A percentile compares a stretch with the other conserved stretches of the same genome.
phyloP scores from a whole-genome alignment of 2,797 vertebrate genomes.

The Numenius phaeopus region DNA sequence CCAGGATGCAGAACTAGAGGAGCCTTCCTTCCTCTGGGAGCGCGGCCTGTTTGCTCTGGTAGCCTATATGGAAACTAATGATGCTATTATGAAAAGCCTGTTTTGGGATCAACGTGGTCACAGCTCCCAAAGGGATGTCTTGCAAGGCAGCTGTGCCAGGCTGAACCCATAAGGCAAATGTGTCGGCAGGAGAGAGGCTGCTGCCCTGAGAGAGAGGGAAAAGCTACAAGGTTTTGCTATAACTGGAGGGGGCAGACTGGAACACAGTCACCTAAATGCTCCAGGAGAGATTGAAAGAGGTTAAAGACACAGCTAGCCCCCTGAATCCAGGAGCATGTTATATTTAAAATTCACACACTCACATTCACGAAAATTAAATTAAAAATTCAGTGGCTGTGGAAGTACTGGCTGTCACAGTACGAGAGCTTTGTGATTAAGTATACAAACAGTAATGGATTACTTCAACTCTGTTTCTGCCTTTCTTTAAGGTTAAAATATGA shows the following conservation, averaged over 20 bases:
- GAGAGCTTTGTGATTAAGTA: background rate
- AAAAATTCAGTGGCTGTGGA: background rate
- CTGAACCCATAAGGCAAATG: background rate
- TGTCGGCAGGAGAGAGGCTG: background rate
- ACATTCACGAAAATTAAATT: background rate
- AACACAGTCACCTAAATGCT: rapidly evolving
- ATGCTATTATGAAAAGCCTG: background rate
- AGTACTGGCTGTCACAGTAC: rapidly evolving
- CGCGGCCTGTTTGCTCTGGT: background rate
- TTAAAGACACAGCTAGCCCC: background rate
- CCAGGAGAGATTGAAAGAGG: background rate
- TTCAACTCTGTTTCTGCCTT: background rate
- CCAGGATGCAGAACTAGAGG: background rate
- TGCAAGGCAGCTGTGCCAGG: background rate
- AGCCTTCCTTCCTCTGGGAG: background rate
- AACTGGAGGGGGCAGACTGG: background rate
- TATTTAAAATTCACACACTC: background rate
- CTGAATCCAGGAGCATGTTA: rapidly evolving
- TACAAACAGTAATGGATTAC: background rate
- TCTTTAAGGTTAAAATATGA: background rate
- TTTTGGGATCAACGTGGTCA: background rate
- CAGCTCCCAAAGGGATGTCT: background rate
- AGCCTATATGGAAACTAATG: background rate
- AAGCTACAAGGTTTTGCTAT: background rate
- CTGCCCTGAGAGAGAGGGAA: background rate